Percentiles rank a stretch among this genome's conserved stretches.
phyloP scores from a whole-genome alignment of 2,888 invertebrate species.

The Baronia brevicornis region DNA sequence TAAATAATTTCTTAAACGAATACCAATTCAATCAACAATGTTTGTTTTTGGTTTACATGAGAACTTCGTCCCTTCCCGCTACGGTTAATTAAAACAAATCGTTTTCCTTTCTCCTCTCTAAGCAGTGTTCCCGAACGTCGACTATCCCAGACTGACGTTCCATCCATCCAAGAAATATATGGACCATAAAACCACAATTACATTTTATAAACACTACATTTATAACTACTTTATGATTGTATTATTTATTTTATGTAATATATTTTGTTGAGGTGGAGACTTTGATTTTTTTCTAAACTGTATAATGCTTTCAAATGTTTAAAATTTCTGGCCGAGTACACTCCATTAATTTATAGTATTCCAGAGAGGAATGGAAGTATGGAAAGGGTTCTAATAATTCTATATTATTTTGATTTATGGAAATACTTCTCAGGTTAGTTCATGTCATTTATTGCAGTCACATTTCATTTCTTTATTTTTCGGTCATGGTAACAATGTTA shows the following conservation, averaged over 20 bases:
- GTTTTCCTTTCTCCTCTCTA: slow-evolving; percentile 23
- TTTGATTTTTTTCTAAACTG: slow-evolving; percentile 67
- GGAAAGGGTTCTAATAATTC: slow-evolving; percentile 32
- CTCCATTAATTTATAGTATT: slow-evolving; percentile 72
- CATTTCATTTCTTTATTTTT: too few species aligned
- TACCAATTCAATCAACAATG: slow-evolving; percentile 25
- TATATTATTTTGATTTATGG: background rate
- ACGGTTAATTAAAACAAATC: slow-evolving; percentile 58
- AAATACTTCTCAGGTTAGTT: too few species aligned
- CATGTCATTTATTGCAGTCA: too few species aligned
- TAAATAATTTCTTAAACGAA: slow-evolving; percentile 35
- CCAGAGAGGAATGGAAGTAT: slow-evolving; percentile 29
- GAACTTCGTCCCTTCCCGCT: slow-evolving; percentile 28
- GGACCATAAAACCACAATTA: slow-evolving; percentile 69
- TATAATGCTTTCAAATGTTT: slow-evolving; percentile 69
- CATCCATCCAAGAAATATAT: slow-evolving; percentile 54
- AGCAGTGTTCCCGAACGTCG: slow-evolving; percentile 18
- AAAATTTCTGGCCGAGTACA: slow-evolving; percentile 69
- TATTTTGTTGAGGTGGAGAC: slow-evolving; percentile 62
- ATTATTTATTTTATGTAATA: slow-evolving; percentile 75
- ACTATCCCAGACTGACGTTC: slow-evolving; percentile 25
- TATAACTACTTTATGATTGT: slow-evolving; percentile 74
- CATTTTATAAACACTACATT: slow-evolving; percentile 74
- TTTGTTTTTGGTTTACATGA: slow-evolving; percentile 30
- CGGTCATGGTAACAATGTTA: too few species aligned